Evolutionary conservation across 1,140 invertebrate species (phyloP).

Genomic region (Lepeophtheirus salmonis): DNA sequence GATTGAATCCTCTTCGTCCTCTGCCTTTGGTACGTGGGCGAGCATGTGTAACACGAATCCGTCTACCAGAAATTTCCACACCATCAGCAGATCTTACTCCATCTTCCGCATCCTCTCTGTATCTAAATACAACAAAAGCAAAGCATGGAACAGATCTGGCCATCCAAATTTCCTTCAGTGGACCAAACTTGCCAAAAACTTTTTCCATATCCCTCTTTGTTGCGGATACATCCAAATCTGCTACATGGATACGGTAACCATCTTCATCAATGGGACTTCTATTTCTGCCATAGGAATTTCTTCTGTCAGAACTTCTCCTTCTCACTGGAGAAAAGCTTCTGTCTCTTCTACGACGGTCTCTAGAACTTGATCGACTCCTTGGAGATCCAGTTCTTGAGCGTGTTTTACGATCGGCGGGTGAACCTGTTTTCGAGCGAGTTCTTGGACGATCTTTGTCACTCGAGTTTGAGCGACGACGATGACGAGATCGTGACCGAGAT

Average conservation of each 20-base stretch:
- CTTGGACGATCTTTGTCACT: slow-evolving; percentile 5
- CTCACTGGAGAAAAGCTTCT: slow-evolving; percentile 10
- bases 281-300: slow-evolving; percentile 15
- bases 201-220: slow-evolving; percentile 37
- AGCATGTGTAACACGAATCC: slow-evolving; percentile 30
- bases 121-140: slow-evolving; percentile 51
- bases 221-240: slow-evolving; percentile 32
- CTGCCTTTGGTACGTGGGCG: slow-evolving; percentile 30
- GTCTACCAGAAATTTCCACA: slow-evolving; percentile 32
- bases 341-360: background rate
- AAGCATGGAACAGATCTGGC: slow-evolving; percentile 46
- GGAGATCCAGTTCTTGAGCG: background rate
- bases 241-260: slow-evolving; percentile 30
- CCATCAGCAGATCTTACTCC: slow-evolving; percentile 42
- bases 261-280: slow-evolving; percentile 25
- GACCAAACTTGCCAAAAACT: slow-evolving; percentile 43
- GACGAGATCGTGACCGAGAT: slow-evolving; percentile 13
- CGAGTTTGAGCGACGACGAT: slow-evolving; percentile 12
- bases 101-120: slow-evolving; percentile 45
- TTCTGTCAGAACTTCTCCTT: background rate
- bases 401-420: background rate
- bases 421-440: slow-evolving; percentile 13
- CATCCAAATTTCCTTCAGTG: slow-evolving; percentile 46
- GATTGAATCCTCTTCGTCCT: slow-evolving; percentile 32
- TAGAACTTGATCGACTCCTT: slow-evolving; percentile 11